These are phyloP conservation scores for Prionchulus punctatus DNA, from an alignment of 2,888 invertebrate genomes.

Conservation along the genomic window DNA sequence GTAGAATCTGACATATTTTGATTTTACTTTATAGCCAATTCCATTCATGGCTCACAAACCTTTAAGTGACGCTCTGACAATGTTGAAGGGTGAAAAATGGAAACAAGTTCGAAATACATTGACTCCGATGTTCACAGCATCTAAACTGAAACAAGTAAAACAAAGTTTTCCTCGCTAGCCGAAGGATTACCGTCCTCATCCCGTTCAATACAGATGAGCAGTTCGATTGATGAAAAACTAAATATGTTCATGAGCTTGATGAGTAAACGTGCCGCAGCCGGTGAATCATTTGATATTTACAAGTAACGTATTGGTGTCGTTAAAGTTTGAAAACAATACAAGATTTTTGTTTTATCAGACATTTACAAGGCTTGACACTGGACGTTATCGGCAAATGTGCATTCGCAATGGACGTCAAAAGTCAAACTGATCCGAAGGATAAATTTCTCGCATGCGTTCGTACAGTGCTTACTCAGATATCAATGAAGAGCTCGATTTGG, in stretches of 20 bases:
- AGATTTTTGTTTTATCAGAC: too few species aligned
- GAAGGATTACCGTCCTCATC: too few species aligned
- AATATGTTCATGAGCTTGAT: not conserved
- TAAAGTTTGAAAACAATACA: too few species aligned
- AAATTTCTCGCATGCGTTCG: too few species aligned
- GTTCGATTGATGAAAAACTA: not conserved
- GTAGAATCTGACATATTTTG: too few species aligned
- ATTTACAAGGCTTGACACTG: not conserved
- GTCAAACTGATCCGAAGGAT: not conserved
- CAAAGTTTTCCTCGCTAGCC: not conserved
- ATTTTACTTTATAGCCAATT: too few species aligned
- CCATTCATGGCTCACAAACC: too few species aligned
- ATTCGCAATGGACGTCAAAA: not conserved
- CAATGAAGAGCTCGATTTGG: too few species aligned
- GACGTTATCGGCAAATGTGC: conserved; percentile 2
- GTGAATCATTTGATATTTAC: not conserved
- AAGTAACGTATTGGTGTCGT: not conserved
- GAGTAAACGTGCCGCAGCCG: not conserved
- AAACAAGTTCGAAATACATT: not conserved
- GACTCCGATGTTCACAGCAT: conserved; percentile 1
- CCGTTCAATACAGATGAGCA: not conserved
- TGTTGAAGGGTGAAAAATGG: conserved; percentile 1
- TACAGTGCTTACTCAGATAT: too few species aligned
- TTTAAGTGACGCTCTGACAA: not conserved
- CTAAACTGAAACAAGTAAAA: conserved; percentile 1